phyloP scores from a whole-genome alignment of 1,140 invertebrate species.

The Eriosoma lanigerum region DNA sequence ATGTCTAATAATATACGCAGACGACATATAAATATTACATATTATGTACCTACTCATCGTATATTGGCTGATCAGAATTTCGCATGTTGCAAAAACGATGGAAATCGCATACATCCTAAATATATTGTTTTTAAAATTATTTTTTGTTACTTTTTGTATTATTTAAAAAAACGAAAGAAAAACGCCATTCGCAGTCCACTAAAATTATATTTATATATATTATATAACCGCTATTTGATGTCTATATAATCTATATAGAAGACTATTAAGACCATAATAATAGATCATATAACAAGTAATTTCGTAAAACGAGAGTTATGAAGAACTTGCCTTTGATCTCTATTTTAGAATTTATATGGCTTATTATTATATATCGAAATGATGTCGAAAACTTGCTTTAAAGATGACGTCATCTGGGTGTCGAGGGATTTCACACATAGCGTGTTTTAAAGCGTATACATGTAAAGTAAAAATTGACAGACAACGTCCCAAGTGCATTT shows the following conservation, averaged over 20 bases:
- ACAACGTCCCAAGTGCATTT: background rate
- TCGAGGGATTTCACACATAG: conserved; percentile 30
- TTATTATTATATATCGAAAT: conserved; percentile 26
- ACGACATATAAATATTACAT: too few relatives aligned
- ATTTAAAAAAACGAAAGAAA: background rate
- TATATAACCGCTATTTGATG: background rate
- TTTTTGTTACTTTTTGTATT: background rate
- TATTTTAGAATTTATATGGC: conserved; percentile 40
- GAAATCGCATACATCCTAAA: too few relatives aligned
- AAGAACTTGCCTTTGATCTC: conserved; percentile 27
- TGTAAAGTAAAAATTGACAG: conserved; percentile 27
- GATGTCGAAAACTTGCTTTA: conserved; percentile 37
- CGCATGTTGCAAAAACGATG: too few relatives aligned
- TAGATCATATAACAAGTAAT: conserved; percentile 23
- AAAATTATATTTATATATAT: background rate
- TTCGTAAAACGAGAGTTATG: conserved; percentile 27
- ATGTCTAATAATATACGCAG: too few relatives aligned
- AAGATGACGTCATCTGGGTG: conserved; percentile 2
- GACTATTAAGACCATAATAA: background rate
- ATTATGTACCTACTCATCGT: too few relatives aligned
- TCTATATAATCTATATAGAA: background rate
- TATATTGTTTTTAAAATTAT: too few relatives aligned
- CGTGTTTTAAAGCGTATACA: conserved; percentile 7
- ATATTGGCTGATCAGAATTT: too few relatives aligned
- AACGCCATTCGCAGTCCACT: background rate